phyloP scores from a whole-genome alignment of 1,140 invertebrate species.

The Pseudachorutes palmiensis region DNA sequence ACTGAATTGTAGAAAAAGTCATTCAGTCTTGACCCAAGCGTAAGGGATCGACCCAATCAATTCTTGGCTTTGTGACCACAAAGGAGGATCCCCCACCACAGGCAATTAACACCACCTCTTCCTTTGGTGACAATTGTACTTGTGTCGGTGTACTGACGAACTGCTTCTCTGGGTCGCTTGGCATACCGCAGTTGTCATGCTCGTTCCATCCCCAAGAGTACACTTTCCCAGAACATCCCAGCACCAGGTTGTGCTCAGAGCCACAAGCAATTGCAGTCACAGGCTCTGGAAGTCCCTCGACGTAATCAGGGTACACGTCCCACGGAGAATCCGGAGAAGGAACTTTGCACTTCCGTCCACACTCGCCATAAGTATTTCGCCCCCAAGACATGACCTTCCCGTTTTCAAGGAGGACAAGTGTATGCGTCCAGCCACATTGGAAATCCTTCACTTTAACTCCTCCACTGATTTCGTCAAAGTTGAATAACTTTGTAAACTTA shows the following conservation, averaged over 20 bases:
- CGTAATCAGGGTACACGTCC: conserved; percentile 20
- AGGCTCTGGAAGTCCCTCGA: conserved; percentile 24
- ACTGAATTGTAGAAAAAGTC: neutral
- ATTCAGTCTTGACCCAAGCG: too few relatives aligned
- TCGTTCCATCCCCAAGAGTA: conserved; percentile 38
- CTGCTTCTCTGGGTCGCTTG: conserved; percentile 8
- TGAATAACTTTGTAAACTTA: neutral
- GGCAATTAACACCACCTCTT: conserved; percentile 17
- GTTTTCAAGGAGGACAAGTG: conserved; percentile 26
- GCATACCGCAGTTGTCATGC: conserved; percentile 37
- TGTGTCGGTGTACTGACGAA: conserved; percentile 19
- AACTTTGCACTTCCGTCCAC: conserved; percentile 21
- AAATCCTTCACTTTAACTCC: conserved; percentile 23
- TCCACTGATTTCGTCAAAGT: neutral
- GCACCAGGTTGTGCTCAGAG: conserved; percentile 32
- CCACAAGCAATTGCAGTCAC: conserved; percentile 27
- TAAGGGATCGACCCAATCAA: too few relatives aligned
- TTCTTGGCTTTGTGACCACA: conserved; percentile 23
- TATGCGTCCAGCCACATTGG: conserved; percentile 34
- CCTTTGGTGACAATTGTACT: conserved; percentile 19
- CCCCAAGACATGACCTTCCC: conserved; percentile 32
- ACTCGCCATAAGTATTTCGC: conserved; percentile 34
- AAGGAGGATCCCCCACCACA: conserved; percentile 32
- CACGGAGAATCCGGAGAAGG: neutral
- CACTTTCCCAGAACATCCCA: conserved; percentile 25